Base-by-base conservation (phyloP, 2,888 invertebrate species). In the Noctua janthe region DNA sequence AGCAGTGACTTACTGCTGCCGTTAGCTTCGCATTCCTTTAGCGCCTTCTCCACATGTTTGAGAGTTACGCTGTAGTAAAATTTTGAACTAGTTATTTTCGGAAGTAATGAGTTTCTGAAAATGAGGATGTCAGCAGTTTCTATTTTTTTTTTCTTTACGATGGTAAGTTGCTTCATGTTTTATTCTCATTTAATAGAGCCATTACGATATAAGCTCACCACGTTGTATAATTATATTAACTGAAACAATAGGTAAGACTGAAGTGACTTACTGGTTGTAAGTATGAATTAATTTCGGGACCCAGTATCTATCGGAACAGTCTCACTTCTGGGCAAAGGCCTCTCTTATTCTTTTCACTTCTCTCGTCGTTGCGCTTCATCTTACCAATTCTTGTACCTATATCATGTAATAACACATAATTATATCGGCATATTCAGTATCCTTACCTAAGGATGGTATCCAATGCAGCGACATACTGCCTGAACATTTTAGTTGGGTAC, bases 391-490 rank as follows among this genome's bases (percentile, higher is more conserved):
- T 59, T 59, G 8, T 10, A 10, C 56, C 8, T 23, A 10, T 23
- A 59, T 59, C 13, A n/a, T 59, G 11, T 59, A 59, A n/a, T n/a
- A 59, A 59, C 13, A 59, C 0, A 59, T 0, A 13, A 7, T 29
- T 7, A 62, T 7, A 62, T 67, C 10, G 15, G 3, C 6, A 23
- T 43, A 51, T 67, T 0, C 15, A 39, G 23, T 11, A 35, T 64
- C 4, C 84, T 83, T 94, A 98, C 98, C 97, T 97, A 84, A 97
- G 97, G 89, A 98, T 98, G 10, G 97, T 98, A 90, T 98, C 98
- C 84, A 98, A 95, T 0, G 98, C 98, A 2, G 96, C 95, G 0
- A 98, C 97, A 88, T 98, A 98, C 93, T 96, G 94, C 69, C 94
- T 97, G 94, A 98, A 98, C 90, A 97, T 97, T 0, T 97, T 95